phyloP scores from a whole-genome alignment of 2,888 invertebrate species.

The Pseudococcus longispinus region DNA sequence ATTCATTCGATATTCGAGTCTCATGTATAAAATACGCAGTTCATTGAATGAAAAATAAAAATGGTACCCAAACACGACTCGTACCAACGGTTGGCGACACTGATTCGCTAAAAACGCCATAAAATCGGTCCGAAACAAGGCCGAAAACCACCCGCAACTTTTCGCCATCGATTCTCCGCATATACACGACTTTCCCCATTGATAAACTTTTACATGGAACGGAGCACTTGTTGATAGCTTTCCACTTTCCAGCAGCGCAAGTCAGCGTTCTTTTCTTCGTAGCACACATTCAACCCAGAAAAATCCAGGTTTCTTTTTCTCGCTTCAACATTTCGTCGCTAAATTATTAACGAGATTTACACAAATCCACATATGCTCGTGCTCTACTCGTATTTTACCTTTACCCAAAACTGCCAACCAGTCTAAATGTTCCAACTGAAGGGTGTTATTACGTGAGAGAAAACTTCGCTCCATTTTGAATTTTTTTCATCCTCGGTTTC shows the following conservation, averaged over 20 bases:
- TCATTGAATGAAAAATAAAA: conserved; percentile 14
- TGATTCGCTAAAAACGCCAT: conserved; percentile 17
- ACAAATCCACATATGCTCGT: background rate
- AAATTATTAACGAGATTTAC: conserved; percentile 4
- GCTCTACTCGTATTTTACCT: background rate
- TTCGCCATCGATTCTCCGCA: conserved; percentile 1
- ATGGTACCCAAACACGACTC: background rate
- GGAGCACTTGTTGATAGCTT: conserved; percentile 27
- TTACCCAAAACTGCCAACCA: background rate
- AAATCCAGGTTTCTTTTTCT: background rate
- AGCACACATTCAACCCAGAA: background rate
- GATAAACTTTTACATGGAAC: conserved; percentile 25
- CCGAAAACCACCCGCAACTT: background rate
- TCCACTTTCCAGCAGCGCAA: background rate
- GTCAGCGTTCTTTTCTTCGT: background rate
- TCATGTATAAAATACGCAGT: background rate
- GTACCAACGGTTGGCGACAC: conserved; percentile 39
- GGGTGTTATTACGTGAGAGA: background rate
- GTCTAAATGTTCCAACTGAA: background rate
- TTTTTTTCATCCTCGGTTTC: background rate
- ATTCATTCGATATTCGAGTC: background rate
- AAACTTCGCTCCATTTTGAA: background rate
- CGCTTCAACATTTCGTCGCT: background rate
- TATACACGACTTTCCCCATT: background rate
- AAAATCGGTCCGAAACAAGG: background rate